A percentile compares a stretch with the other conserved stretches of the same genome.
Conservation (phyloP, 1,140 invertebrate species). For the Drosophila ercepeae region DNA sequence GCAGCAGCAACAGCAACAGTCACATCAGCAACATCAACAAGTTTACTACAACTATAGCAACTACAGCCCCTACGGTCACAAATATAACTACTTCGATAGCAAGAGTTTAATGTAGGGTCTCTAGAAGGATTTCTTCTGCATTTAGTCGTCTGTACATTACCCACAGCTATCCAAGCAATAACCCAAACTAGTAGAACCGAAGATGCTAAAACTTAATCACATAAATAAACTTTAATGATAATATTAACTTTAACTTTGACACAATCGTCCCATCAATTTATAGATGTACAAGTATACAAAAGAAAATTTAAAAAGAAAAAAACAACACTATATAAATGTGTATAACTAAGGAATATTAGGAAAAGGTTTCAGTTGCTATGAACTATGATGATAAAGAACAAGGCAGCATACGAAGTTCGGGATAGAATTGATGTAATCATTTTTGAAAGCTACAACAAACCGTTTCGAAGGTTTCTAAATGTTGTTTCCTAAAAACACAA, state of each 20-base stretch:
- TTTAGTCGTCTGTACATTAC: slow-evolving; percentile 69
- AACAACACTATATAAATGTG: slow-evolving; percentile 40
- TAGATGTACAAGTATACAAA: slow-evolving; percentile 24
- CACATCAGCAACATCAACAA: slow-evolving; percentile 25
- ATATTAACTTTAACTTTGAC: slow-evolving; percentile 45
- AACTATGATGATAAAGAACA: slow-evolving; percentile 8
- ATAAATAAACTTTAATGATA: slow-evolving; percentile 20
- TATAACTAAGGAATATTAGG: slow-evolving; percentile 41
- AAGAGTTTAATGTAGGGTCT: slow-evolving; percentile 37
- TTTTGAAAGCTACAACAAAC: slow-evolving; percentile 27
- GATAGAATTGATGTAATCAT: slow-evolving; percentile 40
- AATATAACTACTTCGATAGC: slow-evolving; percentile 21
- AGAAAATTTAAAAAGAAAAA: neutral
- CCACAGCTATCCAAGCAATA: slow-evolving; percentile 63
- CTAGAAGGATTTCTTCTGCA: slow-evolving; percentile 49
- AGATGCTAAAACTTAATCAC: slow-evolving; percentile 60
- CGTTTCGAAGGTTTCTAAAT: slow-evolving; percentile 74
- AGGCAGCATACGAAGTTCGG: slow-evolving; percentile 7
- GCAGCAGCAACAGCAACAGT: slow-evolving; percentile 23
- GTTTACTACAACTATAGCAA: slow-evolving; percentile 11
- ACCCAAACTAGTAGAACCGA: slow-evolving; percentile 74
- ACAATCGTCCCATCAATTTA: slow-evolving; percentile 42
- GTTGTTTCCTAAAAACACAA: slow-evolving; percentile 66
- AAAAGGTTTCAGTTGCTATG: slow-evolving; percentile 68
- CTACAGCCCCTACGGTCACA: slow-evolving; percentile 14